phyloP scores from a whole-genome alignment of 2,797 vertebrate genomes.

The Iguana delicatissima region DNA sequence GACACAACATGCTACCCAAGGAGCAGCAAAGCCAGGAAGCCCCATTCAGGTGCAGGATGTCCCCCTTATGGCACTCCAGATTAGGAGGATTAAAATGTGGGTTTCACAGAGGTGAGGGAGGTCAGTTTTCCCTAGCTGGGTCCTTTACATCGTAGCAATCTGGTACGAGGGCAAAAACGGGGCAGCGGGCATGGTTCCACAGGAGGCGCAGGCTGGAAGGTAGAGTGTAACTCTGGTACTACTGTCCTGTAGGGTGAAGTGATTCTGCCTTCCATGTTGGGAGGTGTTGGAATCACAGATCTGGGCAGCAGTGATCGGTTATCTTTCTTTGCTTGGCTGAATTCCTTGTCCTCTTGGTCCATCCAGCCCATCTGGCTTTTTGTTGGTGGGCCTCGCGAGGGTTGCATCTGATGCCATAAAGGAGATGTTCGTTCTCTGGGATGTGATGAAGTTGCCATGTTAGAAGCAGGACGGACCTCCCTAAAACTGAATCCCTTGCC shows the following conservation, averaged over 20 bases:
- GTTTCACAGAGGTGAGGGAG: fast-evolving
- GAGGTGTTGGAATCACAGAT: neutral
- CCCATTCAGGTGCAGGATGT: neutral
- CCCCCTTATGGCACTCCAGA: neutral
- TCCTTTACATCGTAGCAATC: neutral
- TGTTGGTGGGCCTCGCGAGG: neutral
- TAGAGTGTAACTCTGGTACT: neutral
- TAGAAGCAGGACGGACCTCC: neutral
- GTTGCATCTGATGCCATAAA: neutral
- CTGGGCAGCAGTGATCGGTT: neutral
- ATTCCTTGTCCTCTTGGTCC: neutral
- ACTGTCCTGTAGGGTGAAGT: neutral
- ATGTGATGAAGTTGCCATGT: neutral
- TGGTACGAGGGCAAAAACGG: neutral
- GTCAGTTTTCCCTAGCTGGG: neutral
- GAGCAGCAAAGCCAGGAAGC: neutral
- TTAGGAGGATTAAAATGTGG: neutral
- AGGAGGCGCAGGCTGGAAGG: slow-evolving; percentile 13
- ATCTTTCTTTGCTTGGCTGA: slow-evolving; percentile 3
- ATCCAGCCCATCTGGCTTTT: neutral
- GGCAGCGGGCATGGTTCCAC: neutral
- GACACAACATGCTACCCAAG: neutral
- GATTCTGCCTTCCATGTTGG: neutral
- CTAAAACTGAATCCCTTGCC: neutral
- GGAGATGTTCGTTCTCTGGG: neutral